Percentiles rank a stretch among this genome's conserved stretches.
phyloP scores from a whole-genome alignment of 2,113 vertebrate genomes.

The Urocynchramus pylzowi region DNA sequence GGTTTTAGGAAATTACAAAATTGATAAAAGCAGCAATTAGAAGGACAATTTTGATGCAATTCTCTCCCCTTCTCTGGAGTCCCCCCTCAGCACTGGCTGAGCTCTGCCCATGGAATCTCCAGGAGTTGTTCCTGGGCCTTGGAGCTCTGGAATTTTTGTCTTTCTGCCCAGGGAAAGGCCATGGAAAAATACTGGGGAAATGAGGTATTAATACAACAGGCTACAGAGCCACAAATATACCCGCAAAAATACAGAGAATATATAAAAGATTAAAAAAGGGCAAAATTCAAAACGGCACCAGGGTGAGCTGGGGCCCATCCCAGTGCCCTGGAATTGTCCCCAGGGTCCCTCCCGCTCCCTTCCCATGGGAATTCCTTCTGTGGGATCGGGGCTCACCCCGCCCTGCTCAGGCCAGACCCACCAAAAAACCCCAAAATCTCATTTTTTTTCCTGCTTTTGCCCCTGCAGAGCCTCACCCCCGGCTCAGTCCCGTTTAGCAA shows the following conservation, averaged over 20 bases:
- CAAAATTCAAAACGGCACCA: accelerated
- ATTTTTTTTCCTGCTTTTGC: accelerated
- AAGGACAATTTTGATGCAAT: neutral
- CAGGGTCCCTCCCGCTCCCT: neutral
- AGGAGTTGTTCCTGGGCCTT: neutral
- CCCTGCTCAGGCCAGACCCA: neutral
- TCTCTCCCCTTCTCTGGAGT: neutral
- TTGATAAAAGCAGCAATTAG: neutral
- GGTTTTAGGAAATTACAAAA: neutral
- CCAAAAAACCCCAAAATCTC: accelerated
- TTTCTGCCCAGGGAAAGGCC: neutral
- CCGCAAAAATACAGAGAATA: neutral
- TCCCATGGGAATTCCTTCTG: accelerated
- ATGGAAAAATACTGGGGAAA: neutral
- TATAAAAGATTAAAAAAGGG: accelerated
- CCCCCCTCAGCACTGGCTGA: neutral
- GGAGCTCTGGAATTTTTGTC: neutral
- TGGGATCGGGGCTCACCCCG: neutral
- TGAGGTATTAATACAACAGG: accelerated
- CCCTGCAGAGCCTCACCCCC: neutral
- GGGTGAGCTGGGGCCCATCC: neutral
- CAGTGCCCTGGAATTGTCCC: neutral
- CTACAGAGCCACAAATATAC: neutral
- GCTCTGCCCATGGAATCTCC: neutral
- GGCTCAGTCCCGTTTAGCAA: neutral